Percentiles rank a stretch among this genome's conserved stretches.
phyloP scores from a whole-genome alignment of 2,888 invertebrate genomes.

The Erynnis tages region DNA sequence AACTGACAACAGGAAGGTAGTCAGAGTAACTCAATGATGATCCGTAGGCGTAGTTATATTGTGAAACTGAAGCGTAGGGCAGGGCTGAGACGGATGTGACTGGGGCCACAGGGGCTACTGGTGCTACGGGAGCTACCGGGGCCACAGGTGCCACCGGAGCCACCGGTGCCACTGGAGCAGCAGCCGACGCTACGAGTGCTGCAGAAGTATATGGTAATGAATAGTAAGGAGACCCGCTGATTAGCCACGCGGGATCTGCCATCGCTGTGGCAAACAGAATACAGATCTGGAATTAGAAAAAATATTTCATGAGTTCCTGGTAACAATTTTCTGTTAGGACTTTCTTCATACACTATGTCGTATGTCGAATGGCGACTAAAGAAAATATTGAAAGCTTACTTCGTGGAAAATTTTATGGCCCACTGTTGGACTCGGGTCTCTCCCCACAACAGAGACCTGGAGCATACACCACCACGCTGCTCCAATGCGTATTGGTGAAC shows the following conservation, averaged over 20 bases:
- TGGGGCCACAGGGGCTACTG: constrained; percentile 34
- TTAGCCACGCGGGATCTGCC: constrained; percentile 48
- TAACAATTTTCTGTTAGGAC: too few species aligned
- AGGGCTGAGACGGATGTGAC: constrained; percentile 30
- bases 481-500: too few species aligned
- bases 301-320: too few species aligned
- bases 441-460: too few species aligned
- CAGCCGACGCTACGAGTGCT: constrained; percentile 28
- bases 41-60: constrained; percentile 39
- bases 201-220: constrained; percentile 38
- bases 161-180: constrained; percentile 1
- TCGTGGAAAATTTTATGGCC: too few species aligned
- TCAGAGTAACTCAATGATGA: constrained; percentile 49
- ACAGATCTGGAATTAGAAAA: neutral
- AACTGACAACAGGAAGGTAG: constrained; percentile 38
- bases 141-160: constrained; percentile 23
- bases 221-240: constrained; percentile 38
- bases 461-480: too few species aligned
- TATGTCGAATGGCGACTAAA: too few species aligned
- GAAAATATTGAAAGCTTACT: too few species aligned
- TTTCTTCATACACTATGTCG: too few species aligned
- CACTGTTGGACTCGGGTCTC: too few species aligned
- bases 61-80: constrained; percentile 39
- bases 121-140: constrained; percentile 34
- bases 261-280: constrained; percentile 36